phyloP scores from a whole-genome alignment of 2,797 vertebrate genomes.

The Xenops minutus region DNA sequence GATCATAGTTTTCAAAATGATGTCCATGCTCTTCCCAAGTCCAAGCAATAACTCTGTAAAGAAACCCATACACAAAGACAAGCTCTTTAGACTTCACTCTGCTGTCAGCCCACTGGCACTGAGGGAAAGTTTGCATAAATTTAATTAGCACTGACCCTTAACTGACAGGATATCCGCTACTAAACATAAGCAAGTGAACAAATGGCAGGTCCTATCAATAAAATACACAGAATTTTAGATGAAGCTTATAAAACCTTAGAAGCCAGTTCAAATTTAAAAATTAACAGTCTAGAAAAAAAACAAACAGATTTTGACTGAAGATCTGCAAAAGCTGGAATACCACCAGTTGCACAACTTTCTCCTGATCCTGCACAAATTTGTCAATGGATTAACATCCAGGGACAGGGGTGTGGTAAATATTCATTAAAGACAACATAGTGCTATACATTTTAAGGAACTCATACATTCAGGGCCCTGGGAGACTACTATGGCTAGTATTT shows the following conservation, averaged over 20 bases:
- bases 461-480: background rate
- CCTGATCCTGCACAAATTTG: background rate
- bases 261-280: background rate
- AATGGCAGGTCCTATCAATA: background rate
- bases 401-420: background rate
- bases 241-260: background rate
- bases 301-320: background rate
- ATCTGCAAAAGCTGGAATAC: too few species aligned
- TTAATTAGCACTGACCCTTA: background rate
- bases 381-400: background rate
- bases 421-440: background rate
- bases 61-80: background rate
- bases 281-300: background rate
- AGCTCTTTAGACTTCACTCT: background rate
- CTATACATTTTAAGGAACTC: background rate
- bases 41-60: background rate
- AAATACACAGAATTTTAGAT: background rate
- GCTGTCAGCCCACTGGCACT: background rate
- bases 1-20: background rate
- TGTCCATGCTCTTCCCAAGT: fast-evolving
- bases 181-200: background rate
- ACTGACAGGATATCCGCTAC: background rate
- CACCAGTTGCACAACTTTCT: too few species aligned
- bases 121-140: background rate
- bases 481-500: background rate